Percentiles rank a stretch among this genome's conserved stretches.
Conservation (phyloP, 2,888 invertebrate species). For the Drosophila affinis region DNA sequence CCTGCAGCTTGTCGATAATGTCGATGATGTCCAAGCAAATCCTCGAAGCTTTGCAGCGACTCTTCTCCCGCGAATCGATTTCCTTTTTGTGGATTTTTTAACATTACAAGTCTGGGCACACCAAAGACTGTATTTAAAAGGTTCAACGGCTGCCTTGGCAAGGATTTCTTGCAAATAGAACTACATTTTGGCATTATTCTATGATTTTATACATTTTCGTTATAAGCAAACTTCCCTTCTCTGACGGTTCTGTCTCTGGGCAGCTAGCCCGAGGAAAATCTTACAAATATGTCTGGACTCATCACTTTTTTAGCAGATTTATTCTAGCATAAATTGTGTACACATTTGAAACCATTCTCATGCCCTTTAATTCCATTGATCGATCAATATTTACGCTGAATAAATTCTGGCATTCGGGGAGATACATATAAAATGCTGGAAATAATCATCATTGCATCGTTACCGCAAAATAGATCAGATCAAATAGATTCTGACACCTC, state of each 20-base stretch:
- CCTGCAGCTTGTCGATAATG: background rate
- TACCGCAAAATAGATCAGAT: conserved; percentile 25
- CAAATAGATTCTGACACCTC: conserved; percentile 32
- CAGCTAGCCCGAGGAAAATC: too few species aligned
- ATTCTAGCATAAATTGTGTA: background rate
- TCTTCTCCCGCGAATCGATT: background rate
- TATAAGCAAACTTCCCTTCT: too few species aligned
- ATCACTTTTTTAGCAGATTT: too few species aligned
- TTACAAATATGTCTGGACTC: too few species aligned
- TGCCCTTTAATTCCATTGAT: background rate
- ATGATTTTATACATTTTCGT: too few species aligned
- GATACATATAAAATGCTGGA: background rate
- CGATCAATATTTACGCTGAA: conserved; percentile 22
- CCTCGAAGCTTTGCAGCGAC: background rate
- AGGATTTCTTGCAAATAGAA: too few species aligned
- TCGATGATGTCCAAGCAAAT: background rate
- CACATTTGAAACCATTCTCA: background rate
- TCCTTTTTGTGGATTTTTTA: background rate
- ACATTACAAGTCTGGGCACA: too few species aligned
- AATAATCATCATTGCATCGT: conserved; percentile 20
- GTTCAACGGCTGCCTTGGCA: too few species aligned
- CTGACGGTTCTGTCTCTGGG: too few species aligned
- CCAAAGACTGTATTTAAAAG: too few species aligned
- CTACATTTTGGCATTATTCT: too few species aligned
- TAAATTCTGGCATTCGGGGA: conserved; percentile 1